A percentile compares a stretch with the other conserved stretches of the same genome.
Conservation (phyloP, 2,888 invertebrate genomes). For the Watsonalla binaria region DNA sequence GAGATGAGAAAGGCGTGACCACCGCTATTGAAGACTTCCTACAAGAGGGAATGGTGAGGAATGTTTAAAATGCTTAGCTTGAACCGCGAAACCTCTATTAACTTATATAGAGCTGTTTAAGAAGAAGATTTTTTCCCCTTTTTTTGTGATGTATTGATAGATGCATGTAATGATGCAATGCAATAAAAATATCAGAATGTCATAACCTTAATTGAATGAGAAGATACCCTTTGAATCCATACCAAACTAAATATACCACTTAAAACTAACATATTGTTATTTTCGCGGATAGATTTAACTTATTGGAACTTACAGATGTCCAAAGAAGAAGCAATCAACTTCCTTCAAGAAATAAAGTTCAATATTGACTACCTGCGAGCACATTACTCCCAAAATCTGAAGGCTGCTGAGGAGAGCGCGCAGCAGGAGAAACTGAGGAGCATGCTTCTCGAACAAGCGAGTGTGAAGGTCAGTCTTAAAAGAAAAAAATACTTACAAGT, state of each 20-base stretch:
- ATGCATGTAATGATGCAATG: too few relatives aligned
- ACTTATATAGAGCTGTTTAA: too few relatives aligned
- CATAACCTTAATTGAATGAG: too few relatives aligned
- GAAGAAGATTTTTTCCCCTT: too few relatives aligned
- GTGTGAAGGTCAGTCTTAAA: slow-evolving; percentile 42
- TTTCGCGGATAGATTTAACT: neutral
- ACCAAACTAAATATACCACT: too few relatives aligned
- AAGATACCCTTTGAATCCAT: too few relatives aligned
- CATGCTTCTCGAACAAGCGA: slow-evolving; percentile 63
- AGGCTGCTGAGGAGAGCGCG: slow-evolving; percentile 58
- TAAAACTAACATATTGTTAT: too few relatives aligned
- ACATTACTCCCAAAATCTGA: slow-evolving; percentile 77
- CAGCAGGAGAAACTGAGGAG: slow-evolving; percentile 65
- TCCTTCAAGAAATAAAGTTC: slow-evolving; percentile 86
- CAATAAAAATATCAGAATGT: too few relatives aligned
- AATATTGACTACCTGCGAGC: slow-evolving; percentile 84
- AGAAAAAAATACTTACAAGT: too few relatives aligned
- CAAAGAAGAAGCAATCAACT: slow-evolving; percentile 85
- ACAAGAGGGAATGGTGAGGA: slow-evolving; percentile 83
- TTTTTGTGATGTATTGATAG: too few relatives aligned
- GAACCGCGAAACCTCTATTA: too few relatives aligned
- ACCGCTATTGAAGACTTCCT: slow-evolving; percentile 87
- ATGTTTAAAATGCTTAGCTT: too few relatives aligned
- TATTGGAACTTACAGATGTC: slow-evolving; percentile 76
- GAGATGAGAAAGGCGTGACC: slow-evolving; percentile 88